Percentiles rank a stretch among this genome's conserved stretches.
These are phyloP conservation scores for Yponomeuta sedellus DNA, from an alignment of 2,888 invertebrate species.

Conservation along the genomic window DNA sequence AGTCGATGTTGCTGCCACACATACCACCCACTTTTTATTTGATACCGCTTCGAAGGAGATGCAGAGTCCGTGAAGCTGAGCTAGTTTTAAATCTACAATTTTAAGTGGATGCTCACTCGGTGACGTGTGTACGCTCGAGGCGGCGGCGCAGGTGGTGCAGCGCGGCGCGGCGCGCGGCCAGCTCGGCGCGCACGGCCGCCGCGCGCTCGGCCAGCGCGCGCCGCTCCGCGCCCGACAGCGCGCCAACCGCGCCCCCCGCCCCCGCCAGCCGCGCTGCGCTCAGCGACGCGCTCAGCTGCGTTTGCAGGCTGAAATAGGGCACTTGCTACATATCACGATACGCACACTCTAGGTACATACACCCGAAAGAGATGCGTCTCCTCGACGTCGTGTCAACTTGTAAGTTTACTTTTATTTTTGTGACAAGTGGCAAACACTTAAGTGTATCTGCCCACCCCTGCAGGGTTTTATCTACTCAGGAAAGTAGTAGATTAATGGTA, in stretches of 20 bases:
- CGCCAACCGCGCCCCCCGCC: slow-evolving; percentile 31
- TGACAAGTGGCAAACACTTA: too few relatives aligned
- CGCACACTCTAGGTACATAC: neutral
- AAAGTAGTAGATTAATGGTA: too few relatives aligned
- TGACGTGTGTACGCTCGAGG: slow-evolving; percentile 88
- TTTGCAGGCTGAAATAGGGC: slow-evolving; percentile 73
- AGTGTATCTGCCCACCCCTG: too few relatives aligned
- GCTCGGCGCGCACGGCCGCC: slow-evolving; percentile 76
- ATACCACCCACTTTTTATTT: neutral
- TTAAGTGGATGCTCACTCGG: slow-evolving; percentile 87
- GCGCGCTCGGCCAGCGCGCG: slow-evolving; percentile 75
- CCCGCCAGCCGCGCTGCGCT: slow-evolving; percentile 69
- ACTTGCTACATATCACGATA: neutral
- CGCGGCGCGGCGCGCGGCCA: slow-evolving; percentile 85
- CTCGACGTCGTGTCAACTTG: too few relatives aligned
- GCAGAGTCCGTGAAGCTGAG: too few relatives aligned
- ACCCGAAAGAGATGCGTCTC: too few relatives aligned
- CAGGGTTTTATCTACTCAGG: too few relatives aligned
- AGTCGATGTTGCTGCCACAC: slow-evolving; percentile 86
- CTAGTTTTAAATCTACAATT: too few relatives aligned
- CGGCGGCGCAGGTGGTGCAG: slow-evolving; percentile 89
- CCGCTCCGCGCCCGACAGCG: slow-evolving; percentile 72
- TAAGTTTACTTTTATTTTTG: too few relatives aligned
- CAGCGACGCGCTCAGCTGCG: slow-evolving; percentile 79
- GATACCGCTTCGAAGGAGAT: neutral